A percentile compares a stretch with the other conserved stretches of the same genome.
Conservation (phyloP, 2,888 invertebrate species). For the Cheilosia variabilis region DNA sequence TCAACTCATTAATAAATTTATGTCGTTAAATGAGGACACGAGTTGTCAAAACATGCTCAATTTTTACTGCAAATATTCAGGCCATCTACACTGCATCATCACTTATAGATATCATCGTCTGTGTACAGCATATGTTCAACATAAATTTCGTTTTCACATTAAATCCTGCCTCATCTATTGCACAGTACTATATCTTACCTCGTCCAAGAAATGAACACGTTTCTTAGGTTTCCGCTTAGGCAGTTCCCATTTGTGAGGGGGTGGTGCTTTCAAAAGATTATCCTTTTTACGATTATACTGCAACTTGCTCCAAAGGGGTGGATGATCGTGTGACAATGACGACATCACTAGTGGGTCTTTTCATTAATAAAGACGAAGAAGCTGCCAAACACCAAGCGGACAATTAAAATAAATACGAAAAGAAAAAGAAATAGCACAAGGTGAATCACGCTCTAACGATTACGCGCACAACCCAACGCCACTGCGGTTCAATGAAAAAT, state of each 20-base stretch:
- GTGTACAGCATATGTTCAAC: conserved; percentile 40
- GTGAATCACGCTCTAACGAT: conserved; percentile 70
- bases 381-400: conserved; percentile 25
- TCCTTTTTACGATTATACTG: conserved; percentile 71
- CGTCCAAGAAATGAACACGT: conserved; percentile 84
- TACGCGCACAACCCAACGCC: conserved; percentile 68
- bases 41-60: conserved; percentile 47
- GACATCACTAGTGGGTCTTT: conserved; percentile 51
- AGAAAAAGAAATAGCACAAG: conserved; percentile 63
- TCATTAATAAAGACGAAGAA: conserved; percentile 6
- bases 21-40: conserved; percentile 33
- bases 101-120: neutral
- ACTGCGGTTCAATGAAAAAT: conserved; percentile 72
- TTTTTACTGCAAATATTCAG: conserved; percentile 36
- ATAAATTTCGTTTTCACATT: conserved; percentile 49
- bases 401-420: conserved; percentile 21
- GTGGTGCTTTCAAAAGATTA: conserved; percentile 32
- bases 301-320: conserved; percentile 81
- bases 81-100: conserved; percentile 49
- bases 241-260: conserved; percentile 50
- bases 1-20: conserved; percentile 47
- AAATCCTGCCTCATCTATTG: conserved; percentile 9
- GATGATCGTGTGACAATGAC: conserved; percentile 78
- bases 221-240: conserved; percentile 79
- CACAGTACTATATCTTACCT: conserved; percentile 75